Base-by-base conservation (phyloP, 2,888 invertebrate genomes). In the Chymomyza caudatula region DNA sequence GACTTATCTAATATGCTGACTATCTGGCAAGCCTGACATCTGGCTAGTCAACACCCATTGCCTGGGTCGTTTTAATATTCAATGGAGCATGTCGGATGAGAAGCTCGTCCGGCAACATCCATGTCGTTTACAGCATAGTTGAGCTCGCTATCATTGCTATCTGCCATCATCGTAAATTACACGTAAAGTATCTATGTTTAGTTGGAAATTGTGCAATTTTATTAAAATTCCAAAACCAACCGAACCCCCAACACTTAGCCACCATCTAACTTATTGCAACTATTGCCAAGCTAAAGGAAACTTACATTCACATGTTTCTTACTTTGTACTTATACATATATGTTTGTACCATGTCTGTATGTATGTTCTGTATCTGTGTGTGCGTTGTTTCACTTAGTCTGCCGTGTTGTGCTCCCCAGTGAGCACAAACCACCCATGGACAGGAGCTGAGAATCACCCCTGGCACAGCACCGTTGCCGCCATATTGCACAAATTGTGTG, bases 181-280 rank as follows among this genome's bases (percentile, higher is more conserved):
- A 83, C 74, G 74, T 77, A 72, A 85, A 84, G 84, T 83, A 83
- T 87, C 76, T 83, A 83, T 83, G 84, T 87, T 76, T 83, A 87
- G 85, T 83, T 86, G 76, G 86, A 71, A 78, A 74, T 76, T 83
- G 74, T 69, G 83, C 87, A 87, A 83, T 84, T 84, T 85, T 84
- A 87, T 84, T 84, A 85, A 84, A 84, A 83, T 79, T 83, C 87
- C 86, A 76, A 78, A 75, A 73, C 77, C 52, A 60, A 54, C 59
- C 49, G 23, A 23, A 66, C 55, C 62, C 69, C 63, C 64, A 60
- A 74, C 76, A 57, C 64, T 47, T 43, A 11, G 37, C 19, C 72
- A 67, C 55, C 44, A 62, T 20, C 61, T 19, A 54, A 63, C 53
- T 29, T 58, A 52, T n/a, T 52, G 29, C 37, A 53, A 56, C 22